phyloP scores from a whole-genome alignment of 2,113 vertebrate species.

The Girardinichthys multiradiatus region DNA sequence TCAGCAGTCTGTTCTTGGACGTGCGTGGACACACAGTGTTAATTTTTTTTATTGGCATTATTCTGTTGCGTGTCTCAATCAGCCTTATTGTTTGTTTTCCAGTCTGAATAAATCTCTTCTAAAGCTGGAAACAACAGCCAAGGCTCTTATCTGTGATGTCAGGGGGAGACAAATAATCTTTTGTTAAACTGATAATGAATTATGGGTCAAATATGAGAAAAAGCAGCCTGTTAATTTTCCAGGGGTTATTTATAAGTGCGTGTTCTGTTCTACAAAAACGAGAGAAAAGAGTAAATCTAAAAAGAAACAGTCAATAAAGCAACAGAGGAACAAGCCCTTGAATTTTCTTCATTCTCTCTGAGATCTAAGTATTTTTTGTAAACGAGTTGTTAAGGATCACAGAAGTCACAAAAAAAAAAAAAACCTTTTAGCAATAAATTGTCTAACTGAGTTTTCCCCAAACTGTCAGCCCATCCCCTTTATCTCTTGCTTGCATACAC shows the following conservation, averaged over 20 bases:
- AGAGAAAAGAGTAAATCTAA: neutral
- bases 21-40: neutral
- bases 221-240: constrained; percentile 22
- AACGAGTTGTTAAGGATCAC: constrained; percentile 33
- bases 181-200: constrained; percentile 60
- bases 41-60: constrained; percentile 16
- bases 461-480: constrained; percentile 20
- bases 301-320: constrained; percentile 2
- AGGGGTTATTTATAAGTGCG: constrained; percentile 20
- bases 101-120: constrained; percentile 54
- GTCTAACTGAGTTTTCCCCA: constrained; percentile 40
- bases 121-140: constrained; percentile 65
- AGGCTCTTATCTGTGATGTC: constrained; percentile 66
- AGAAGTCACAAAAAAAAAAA: constrained; percentile 39
- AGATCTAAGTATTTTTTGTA: constrained; percentile 39
- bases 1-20: neutral
- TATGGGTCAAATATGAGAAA: constrained; percentile 35
- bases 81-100: constrained; percentile 27
- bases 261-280: constrained; percentile 19
- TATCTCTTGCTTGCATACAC: neutral
- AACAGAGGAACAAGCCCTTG: constrained; percentile 6
- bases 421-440: constrained; percentile 25
- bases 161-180: constrained; percentile 60
- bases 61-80: constrained; percentile 19
- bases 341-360: constrained; percentile 14